Base-by-base conservation (phyloP, 2,888 invertebrate genomes). In the Caenorhabditis auriculariae region DNA sequence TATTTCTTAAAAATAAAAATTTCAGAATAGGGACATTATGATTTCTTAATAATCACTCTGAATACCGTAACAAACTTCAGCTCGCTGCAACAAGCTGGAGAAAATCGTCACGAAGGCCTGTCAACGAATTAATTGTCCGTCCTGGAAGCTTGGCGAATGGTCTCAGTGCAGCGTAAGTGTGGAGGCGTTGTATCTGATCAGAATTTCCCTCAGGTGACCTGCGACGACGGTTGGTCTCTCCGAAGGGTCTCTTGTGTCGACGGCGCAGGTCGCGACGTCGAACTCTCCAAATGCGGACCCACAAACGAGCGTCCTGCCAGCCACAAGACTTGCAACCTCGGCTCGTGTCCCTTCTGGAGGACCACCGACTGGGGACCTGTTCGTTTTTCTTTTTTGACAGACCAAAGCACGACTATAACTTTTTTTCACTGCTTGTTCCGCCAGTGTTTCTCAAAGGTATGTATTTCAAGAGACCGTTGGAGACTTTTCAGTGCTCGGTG, bases 311-410 rank as follows among this genome's bases (percentile, higher is more conserved):
- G 60, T 23, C 78, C 77, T 7, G 60, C 77, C 17, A 68, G 69
- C 5, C 77, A 78, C 42, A 71, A 80, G 59, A 55, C 74, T 1
- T 85, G 85, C 72, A 82, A 82, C 61, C 72, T 75, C 6, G 82
- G 81, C 3, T 72, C 77, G 0, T 85, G 85, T 76, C 82, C 85
- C 9, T 78, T 75, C 44, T 85, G 85, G 85, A 69, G 77, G 45
- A 61, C 74, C 0, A 75, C 77, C 24, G 73, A 81, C 15, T 85
- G 84, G 84, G 74, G 80, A 24, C 75, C 77, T 68, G 83, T 83
- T 66, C 62, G 80, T 49, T 55, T 51, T 44, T 24, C 5, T 12
- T 17, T 19, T 17, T 7, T 28, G 29, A 12, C 26, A 21, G 12
- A 42, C 38, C 7, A 29, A 45, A 21, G 12, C 28, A 4, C 19